phyloP scores from a whole-genome alignment of 2,797 vertebrate species.

The Mormyrops boulengeri region DNA sequence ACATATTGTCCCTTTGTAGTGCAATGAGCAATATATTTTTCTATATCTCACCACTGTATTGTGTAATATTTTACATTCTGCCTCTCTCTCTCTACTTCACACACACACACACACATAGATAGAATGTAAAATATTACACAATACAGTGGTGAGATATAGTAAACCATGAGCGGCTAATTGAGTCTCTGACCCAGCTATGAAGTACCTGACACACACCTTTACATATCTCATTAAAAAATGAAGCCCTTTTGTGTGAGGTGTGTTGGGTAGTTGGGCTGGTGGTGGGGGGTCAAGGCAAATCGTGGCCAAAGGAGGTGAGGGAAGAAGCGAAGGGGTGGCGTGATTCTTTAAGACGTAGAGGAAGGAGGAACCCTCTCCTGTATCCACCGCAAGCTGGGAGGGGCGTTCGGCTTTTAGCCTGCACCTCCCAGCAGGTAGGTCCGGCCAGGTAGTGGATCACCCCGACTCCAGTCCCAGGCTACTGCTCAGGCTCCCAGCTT shows the following conservation, averaged over 20 bases:
- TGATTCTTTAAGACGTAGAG: constrained; percentile 14
- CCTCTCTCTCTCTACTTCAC: neutral
- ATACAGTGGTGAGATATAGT: neutral
- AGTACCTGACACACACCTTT: neutral
- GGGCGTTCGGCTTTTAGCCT: neutral
- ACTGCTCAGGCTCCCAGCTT: neutral
- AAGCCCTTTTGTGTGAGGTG: neutral
- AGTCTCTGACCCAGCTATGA: neutral
- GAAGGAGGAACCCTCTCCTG: neutral
- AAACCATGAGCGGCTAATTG: neutral
- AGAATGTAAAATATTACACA: neutral
- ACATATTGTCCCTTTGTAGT: neutral
- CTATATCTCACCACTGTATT: neutral
- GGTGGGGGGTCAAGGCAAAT: neutral
- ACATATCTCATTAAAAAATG: neutral
- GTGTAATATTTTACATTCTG: neutral
- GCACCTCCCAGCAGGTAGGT: neutral
- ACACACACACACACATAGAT: neutral
- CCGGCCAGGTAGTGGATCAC: neutral
- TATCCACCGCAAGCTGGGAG: neutral
- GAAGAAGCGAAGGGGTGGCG: neutral
- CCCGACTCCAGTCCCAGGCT: neutral
- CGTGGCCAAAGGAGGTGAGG: neutral
- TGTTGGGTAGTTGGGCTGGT: neutral
- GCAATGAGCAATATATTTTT: neutral